These are phyloP conservation scores for Leuctra nigra DNA, from an alignment of 2,888 invertebrate genomes.

Conservation along the genomic window DNA sequence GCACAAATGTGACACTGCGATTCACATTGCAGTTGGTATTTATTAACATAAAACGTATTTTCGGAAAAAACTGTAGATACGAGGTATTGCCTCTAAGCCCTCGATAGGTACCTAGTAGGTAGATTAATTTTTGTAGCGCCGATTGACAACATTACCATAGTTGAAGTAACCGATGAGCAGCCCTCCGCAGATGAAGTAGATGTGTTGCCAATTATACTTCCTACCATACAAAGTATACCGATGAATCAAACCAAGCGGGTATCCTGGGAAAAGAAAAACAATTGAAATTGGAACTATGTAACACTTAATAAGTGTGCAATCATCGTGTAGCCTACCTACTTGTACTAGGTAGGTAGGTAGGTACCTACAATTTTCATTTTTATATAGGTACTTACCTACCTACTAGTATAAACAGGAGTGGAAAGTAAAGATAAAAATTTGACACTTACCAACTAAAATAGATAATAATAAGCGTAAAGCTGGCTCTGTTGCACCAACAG, in stretches of 20 bases:
- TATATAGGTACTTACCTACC: too few relatives aligned
- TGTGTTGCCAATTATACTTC: slow-evolving; percentile 54
- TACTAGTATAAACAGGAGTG: too few relatives aligned
- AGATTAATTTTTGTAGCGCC: slow-evolving; percentile 6
- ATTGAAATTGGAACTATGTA: slow-evolving; percentile 16
- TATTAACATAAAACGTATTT: too few relatives aligned
- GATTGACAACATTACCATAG: slow-evolving; percentile 56
- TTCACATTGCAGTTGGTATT: too few relatives aligned
- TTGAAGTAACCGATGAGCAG: slow-evolving; percentile 74
- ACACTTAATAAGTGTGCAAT: slow-evolving; percentile 1
- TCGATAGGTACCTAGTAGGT: not conserved
- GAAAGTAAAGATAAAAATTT: not conserved
- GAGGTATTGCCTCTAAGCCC: too few relatives aligned
- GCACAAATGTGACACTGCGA: too few relatives aligned
- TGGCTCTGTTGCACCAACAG: slow-evolving; percentile 54
- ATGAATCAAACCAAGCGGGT: slow-evolving; percentile 52
- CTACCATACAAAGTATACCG: slow-evolving; percentile 45
- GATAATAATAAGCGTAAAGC: slow-evolving; percentile 59
- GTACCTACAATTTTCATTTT: too few relatives aligned
- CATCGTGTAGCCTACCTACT: not conserved
- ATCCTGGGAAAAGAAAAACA: slow-evolving; percentile 50
- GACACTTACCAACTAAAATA: slow-evolving; percentile 50
- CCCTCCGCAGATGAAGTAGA: slow-evolving; percentile 67
- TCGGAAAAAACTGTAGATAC: too few relatives aligned
- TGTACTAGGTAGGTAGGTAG: too few relatives aligned